Evolutionary conservation across 2,113 vertebrate genomes (phyloP), one percentile per base, ranked within the genome.

Genomic region (Galemys pyrenaicus): DNA sequence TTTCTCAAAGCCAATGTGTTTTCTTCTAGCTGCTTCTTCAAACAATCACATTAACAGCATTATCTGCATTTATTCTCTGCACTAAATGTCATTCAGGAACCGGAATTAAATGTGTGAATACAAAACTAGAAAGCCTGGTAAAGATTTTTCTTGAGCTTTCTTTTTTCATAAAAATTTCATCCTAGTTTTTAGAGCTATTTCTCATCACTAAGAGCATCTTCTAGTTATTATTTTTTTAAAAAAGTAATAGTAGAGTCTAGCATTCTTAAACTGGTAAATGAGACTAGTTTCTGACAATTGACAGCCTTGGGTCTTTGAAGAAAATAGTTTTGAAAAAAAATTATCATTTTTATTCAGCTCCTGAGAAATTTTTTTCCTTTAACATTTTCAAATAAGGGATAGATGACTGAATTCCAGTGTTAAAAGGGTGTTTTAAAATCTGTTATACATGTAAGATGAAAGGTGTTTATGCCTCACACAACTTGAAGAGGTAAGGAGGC

Each of bases 151-250:
- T 75, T 51, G 3, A 19, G 30, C 49, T 78, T 91, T 49, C 24
- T 84, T 87, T 91, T 65, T 58, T 51, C 56, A 54, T n/a, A 79
- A 82, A 92, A 71, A 64, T 79, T 35, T 85, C 67, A 94, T 49
- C 37, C 60, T 67, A 68, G 37, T 73, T 96, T 80, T 77, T 90
- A 75, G 65, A 91, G 46, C 46, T 81, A 71, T 70, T 94, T 94
- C 87, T 80, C 67, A 60, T 94, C 94, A 93, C 49, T 91, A 80
- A 94, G 19, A 80, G 77, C 13, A 71, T 71, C 51, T 56, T 90
- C 65, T 77, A 58, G 87, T 83, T 94, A 94, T 96, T 93, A 90
- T 73, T 94, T 95, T n/a, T 78, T 80, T 58, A 32, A 89, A 89
- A 82, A 65, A 22, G 22, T 82, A 39, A 56, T 44, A 89, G 89